Conservation (phyloP, 2,888 invertebrate species). For the Cosmia trapezina region DNA sequence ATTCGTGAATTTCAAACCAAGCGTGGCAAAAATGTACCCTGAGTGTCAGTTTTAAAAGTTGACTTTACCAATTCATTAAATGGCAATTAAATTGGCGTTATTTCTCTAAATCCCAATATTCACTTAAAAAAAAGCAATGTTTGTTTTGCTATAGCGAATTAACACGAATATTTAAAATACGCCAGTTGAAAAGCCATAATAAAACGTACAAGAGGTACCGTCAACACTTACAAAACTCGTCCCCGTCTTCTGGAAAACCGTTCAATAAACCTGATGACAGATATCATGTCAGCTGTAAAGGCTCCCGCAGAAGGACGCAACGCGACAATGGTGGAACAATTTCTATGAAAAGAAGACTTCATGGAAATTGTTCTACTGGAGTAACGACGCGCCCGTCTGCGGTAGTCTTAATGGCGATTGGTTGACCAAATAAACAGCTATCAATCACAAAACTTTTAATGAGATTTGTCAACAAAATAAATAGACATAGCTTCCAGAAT, state of each 20-base stretch:
- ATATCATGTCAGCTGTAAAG: constrained; percentile 12
- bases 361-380: not conserved
- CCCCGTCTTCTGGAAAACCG: not conserved
- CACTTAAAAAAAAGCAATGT: not conserved
- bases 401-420: not conserved
- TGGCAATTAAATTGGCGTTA: not conserved
- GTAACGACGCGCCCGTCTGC: not conserved
- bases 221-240: constrained; percentile 1
- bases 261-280: constrained; percentile 9
- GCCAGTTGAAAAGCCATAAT: not conserved
- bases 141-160: not conserved
- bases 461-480: constrained; percentile 3
- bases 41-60: constrained; percentile 14
- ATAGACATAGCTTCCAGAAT: constrained; percentile 9
- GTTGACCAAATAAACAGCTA: constrained; percentile 13
- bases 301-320: not conserved
- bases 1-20: constrained; percentile 31
- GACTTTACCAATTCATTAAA: not conserved
- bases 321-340: not conserved
- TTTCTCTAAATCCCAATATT: constrained; percentile 7
- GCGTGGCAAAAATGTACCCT: constrained; percentile 17
- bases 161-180: constrained; percentile 1
- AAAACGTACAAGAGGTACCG: not conserved
- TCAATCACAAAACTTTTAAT: constrained; percentile 30
- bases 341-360: not conserved